phyloP scores from a whole-genome alignment of 2,888 invertebrate species.

The Poecilobothrus nobilitatus region DNA sequence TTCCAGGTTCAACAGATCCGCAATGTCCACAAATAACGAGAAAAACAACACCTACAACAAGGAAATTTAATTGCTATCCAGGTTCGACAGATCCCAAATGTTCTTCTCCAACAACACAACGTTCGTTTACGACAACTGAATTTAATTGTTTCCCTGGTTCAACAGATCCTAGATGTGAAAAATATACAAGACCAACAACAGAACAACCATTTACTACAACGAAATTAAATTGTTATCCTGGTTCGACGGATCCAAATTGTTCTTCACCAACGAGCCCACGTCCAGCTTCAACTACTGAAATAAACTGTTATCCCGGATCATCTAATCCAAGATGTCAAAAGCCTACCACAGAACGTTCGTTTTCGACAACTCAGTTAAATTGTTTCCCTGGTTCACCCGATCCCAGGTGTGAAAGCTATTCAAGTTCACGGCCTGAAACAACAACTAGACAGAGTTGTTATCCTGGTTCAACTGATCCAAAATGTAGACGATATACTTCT shows the following conservation, averaged over 20 bases:
- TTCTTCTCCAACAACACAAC: constrained; percentile 29
- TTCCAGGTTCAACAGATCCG: constrained; percentile 36
- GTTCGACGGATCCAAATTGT: constrained; percentile 32
- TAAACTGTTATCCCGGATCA: constrained; percentile 30
- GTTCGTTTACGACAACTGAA: constrained; percentile 29
- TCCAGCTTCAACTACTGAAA: constrained; percentile 27
- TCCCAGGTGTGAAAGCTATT: constrained; percentile 31
- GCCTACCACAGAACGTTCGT: constrained; percentile 16
- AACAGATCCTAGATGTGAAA: constrained; percentile 30
- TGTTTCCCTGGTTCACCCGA: constrained; percentile 33
- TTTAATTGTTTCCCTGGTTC: constrained; percentile 34
- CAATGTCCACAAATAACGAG: constrained; percentile 31
- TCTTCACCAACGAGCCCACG: constrained; percentile 30
- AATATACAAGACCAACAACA: constrained; percentile 19
- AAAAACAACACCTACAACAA: constrained; percentile 25
- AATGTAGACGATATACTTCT: constrained; percentile 26
- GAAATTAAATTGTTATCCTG: constrained; percentile 20
- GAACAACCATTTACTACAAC: constrained; percentile 17
- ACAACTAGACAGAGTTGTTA: constrained; percentile 21
- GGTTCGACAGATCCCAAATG: constrained; percentile 38
- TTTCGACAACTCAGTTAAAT: constrained; percentile 23
- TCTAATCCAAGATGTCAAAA: constrained; percentile 32
- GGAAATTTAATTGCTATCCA: constrained; percentile 27
- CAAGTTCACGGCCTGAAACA: constrained; percentile 30
- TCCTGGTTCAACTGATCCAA: constrained; percentile 26